Evolutionary conservation across 2,797 vertebrate species (phyloP).

Genomic region (Poecilia wingei): DNA sequence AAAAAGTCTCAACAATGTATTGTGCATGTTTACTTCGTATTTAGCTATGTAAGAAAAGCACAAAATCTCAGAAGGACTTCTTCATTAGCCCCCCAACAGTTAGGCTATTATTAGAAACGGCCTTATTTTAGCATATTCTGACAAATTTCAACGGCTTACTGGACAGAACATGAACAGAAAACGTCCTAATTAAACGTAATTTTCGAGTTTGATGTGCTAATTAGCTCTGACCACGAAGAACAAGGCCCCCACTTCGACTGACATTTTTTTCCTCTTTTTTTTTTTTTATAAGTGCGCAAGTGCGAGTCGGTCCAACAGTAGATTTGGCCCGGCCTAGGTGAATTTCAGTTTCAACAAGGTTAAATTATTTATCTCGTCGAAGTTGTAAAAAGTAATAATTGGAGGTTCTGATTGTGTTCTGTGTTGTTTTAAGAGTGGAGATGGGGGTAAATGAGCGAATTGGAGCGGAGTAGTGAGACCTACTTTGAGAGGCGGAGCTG

Average conservation of each 20-base stretch:
- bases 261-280: slow-evolving; percentile 8
- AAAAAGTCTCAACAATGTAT: neutral
- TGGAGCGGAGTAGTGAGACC: slow-evolving; percentile 56
- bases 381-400: neutral
- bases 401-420: neutral
- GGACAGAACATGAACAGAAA: neutral
- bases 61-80: neutral
- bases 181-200: neutral
- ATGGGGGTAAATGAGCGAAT: slow-evolving; percentile 24
- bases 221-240: slow-evolving; percentile 27
- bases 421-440: slow-evolving; percentile 11
- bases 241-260: slow-evolving; percentile 33
- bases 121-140: neutral
- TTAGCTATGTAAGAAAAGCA: neutral
- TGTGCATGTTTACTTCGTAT: neutral
- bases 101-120: neutral
- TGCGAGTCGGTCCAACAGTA: slow-evolving; percentile 56
- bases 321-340: slow-evolving; percentile 28
- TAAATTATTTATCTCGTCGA: neutral
- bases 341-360: neutral
- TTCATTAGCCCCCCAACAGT: neutral
- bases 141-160: neutral
- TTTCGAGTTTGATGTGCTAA: slow-evolving; percentile 15
- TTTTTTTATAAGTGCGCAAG: slow-evolving; percentile 65
- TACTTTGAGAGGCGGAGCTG: slow-evolving; percentile 81